Evolutionary conservation across 2,113 vertebrate species (phyloP).

Genomic region (Spheniscus mendiculus): DNA sequence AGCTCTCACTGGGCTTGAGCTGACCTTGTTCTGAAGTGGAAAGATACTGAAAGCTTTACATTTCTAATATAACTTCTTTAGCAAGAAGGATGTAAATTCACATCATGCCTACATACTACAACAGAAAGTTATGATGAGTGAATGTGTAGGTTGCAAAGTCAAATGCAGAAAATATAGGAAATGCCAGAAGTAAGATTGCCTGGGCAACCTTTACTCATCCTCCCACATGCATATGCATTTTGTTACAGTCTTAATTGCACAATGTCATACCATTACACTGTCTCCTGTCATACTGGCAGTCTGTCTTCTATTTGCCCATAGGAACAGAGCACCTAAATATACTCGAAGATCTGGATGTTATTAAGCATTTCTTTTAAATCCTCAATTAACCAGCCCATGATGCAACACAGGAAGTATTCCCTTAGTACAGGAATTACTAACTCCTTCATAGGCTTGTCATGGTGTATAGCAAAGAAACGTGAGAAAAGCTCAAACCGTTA

Average conservation of each 20-base stretch:
- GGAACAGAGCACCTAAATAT: not conserved
- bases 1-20: not conserved
- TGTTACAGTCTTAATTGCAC: slow-evolving; percentile 7
- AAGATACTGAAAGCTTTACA: not conserved
- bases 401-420: not conserved
- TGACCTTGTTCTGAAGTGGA: not conserved
- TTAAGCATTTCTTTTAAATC: not conserved
- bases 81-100: not conserved
- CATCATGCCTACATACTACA: not conserved
- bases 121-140: not conserved
- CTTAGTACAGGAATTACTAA: not conserved
- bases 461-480: not conserved
- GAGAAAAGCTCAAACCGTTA: not conserved
- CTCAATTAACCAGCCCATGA: not conserved
- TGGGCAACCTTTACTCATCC: slow-evolving; percentile 33
- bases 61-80: not conserved
- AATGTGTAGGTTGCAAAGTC: slow-evolving; percentile 23
- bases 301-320: not conserved
- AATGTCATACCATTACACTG: not conserved
- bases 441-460: not conserved
- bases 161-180: slow-evolving; percentile 27
- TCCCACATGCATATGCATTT: slow-evolving; percentile 23
- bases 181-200: slow-evolving; percentile 50
- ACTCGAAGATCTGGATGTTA: not conserved
- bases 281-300: not conserved